A percentile compares a stretch with the other conserved stretches of the same genome.
Conservation (phyloP, 2,797 vertebrate species). For the Forpus xanthops region DNA sequence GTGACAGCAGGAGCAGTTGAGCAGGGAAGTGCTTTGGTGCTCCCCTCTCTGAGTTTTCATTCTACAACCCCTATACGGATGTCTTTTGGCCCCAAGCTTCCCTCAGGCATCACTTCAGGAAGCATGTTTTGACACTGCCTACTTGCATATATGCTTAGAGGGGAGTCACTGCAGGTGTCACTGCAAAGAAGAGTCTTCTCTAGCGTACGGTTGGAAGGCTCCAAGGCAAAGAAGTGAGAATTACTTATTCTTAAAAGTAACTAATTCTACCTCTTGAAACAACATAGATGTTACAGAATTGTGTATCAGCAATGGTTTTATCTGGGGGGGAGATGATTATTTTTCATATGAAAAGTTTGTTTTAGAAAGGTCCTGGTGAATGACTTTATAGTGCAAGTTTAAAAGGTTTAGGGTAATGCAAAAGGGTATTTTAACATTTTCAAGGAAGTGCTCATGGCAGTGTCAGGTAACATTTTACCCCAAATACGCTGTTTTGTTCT, state of each 20-base stretch:
- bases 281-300: background rate
- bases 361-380: background rate
- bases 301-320: background rate
- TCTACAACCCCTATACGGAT: background rate
- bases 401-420: background rate
- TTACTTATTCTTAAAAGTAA: background rate
- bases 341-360: background rate
- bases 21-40: fast-evolving
- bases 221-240: background rate
- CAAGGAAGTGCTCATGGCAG: background rate
- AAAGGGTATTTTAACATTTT: background rate
- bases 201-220: background rate
- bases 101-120: background rate
- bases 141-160: background rate
- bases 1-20: background rate
- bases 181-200: background rate
- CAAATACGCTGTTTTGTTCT: background rate
- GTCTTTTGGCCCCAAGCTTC: background rate
- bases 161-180: constrained; percentile 6
- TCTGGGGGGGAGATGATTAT: background rate
- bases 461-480: background rate
- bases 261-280: background rate
- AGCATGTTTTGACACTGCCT: constrained; percentile 20
- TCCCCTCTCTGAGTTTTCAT: background rate
- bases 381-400: background rate